phyloP scores from a whole-genome alignment of 2,888 invertebrate species.

The Melanchra persicariae region DNA sequence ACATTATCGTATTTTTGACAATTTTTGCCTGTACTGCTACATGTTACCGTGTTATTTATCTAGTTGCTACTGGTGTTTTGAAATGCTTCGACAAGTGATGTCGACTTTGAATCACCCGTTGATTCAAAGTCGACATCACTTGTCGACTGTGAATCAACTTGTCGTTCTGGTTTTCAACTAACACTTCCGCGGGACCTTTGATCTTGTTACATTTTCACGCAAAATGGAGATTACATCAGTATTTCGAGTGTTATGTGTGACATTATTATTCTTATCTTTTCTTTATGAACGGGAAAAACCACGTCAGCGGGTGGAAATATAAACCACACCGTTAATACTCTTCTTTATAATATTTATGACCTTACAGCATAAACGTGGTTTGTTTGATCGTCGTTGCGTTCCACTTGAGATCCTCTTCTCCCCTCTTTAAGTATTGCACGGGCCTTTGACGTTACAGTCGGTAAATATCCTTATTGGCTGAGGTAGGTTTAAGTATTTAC shows the following conservation, averaged over 20 bases:
- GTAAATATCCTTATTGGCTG: neutral
- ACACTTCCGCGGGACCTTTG: slow-evolving; percentile 28
- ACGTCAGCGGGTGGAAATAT: neutral
- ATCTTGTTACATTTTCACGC: slow-evolving; percentile 22
- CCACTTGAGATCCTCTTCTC: slow-evolving; percentile 10
- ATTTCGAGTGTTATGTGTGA: slow-evolving; percentile 15
- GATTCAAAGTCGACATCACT: too few species aligned
- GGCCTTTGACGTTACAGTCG: neutral
- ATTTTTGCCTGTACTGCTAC: neutral
- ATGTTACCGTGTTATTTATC: slow-evolving; percentile 8
- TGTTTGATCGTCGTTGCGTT: neutral
- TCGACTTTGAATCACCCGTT: neutral
- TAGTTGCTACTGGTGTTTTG: slow-evolving; percentile 14
- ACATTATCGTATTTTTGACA: slow-evolving; percentile 30
- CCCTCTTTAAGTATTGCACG: neutral
- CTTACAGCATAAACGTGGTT: neutral
- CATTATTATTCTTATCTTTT: neutral
- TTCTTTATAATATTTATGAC: neutral
- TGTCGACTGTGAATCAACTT: neutral
- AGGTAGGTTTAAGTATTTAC: neutral
- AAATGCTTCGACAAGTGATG: neutral
- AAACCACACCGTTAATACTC: neutral
- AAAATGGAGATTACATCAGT: slow-evolving; percentile 18
- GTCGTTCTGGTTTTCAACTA: too few species aligned
- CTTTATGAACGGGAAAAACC: neutral